Conservation (phyloP, 2,888 invertebrate genomes). For the Rotaria socialis region DNA sequence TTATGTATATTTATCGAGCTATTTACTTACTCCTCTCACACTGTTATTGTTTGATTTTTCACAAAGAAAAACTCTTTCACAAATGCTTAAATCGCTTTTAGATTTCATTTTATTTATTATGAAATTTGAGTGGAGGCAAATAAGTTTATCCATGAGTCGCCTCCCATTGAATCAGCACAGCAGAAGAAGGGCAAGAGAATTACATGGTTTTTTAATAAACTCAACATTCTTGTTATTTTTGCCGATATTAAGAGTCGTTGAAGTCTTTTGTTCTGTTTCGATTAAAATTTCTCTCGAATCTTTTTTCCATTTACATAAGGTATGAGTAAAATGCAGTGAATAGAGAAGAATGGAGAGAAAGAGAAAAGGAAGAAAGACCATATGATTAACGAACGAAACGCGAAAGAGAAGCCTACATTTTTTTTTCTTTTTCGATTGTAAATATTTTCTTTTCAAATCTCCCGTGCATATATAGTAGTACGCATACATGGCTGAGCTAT, state of each 20-base stretch:
- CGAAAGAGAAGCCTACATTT: too few relatives aligned
- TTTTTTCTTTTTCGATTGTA: not conserved
- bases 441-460: conserved; percentile 26
- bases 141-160: not conserved
- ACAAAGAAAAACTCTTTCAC: not conserved
- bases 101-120: not conserved
- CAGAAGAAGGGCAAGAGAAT: not conserved
- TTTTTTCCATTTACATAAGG: not conserved
- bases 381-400: too few relatives aligned
- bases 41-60: not conserved
- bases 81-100: not conserved
- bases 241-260: not conserved
- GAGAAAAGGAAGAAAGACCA: not conserved
- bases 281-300: not conserved
- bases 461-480: not conserved
- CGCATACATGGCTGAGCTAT: not conserved
- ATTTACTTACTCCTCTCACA: not conserved
- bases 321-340: not conserved
- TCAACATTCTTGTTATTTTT: not conserved
- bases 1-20: not conserved
- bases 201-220: not conserved
- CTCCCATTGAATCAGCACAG: not conserved
- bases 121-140: not conserved
- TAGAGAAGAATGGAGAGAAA: not conserved
- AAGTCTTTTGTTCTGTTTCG: not conserved